A percentile compares a stretch with the other conserved stretches of the same genome.
Conservation (phyloP, 1,140 invertebrate species). For the Drosophila nigromelanica region DNA sequence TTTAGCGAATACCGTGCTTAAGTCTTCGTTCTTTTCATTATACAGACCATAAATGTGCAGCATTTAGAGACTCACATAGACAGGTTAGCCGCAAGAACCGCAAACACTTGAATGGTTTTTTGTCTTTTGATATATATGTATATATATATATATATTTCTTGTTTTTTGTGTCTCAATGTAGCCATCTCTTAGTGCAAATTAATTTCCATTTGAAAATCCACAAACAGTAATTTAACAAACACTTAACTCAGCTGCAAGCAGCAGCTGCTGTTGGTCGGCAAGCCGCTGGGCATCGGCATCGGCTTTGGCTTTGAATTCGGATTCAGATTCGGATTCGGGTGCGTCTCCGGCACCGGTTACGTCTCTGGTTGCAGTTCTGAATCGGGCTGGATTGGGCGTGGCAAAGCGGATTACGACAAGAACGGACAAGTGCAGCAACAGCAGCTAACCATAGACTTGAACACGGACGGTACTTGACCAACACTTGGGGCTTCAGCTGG, state of each 20-base stretch:
- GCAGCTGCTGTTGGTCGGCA: conserved; percentile 29
- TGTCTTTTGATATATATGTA: background rate
- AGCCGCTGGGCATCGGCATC: conserved; percentile 14
- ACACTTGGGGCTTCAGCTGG: conserved; percentile 47
- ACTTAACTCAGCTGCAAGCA: conserved; percentile 53
- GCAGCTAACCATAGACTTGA: conserved; percentile 34
- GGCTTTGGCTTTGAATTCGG: conserved; percentile 8
- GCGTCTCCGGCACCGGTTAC: background rate
- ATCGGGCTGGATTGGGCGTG: conserved; percentile 29
- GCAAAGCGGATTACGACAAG: conserved; percentile 69
- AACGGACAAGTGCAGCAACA: conserved; percentile 5
- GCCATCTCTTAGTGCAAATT: conserved; percentile 49
- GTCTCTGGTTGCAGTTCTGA: conserved; percentile 14
- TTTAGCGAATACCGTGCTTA: too few relatives aligned
- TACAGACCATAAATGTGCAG: background rate
- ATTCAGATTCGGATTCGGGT: background rate
- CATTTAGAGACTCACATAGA: background rate
- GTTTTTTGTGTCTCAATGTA: background rate
- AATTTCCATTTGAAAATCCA: conserved; percentile 69
- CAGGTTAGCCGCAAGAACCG: conserved; percentile 6
- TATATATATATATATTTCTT: background rate
- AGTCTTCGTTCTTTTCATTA: too few relatives aligned
- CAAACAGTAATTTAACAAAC: conserved; percentile 78
- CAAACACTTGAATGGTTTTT: conserved; percentile 25
- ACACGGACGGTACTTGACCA: conserved; percentile 50